Conservation (phyloP, 2,113 vertebrate genomes). For the Ranitomeya variabilis region DNA sequence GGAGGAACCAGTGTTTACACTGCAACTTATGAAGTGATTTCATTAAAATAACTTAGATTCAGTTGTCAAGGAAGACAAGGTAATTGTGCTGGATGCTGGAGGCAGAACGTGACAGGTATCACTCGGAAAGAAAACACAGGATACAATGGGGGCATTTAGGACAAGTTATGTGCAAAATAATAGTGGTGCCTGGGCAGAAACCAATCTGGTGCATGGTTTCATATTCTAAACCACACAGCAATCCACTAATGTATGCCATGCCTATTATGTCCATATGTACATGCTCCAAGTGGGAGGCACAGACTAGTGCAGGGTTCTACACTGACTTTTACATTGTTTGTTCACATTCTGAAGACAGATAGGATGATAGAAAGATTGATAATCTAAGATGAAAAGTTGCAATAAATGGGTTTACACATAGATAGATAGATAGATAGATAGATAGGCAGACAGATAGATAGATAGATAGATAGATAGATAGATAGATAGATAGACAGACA, state of each 20-base stretch:
- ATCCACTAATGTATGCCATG: neutral
- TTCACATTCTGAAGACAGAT: too few relatives aligned
- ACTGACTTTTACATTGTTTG: too few relatives aligned
- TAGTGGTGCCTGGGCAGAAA: neutral
- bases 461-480: too few relatives aligned
- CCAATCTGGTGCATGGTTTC: neutral
- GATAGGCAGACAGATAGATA: too few relatives aligned
- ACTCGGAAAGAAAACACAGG: neutral
- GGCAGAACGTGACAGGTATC: constrained; percentile 6
- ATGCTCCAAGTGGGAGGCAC: neutral
- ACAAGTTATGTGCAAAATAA: neutral
- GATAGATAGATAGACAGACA: too few relatives aligned
- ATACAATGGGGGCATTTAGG: constrained; percentile 20
- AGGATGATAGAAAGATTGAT: too few relatives aligned
- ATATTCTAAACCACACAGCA: neutral
- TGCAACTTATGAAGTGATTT: constrained; percentile 4
- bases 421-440: too few relatives aligned
- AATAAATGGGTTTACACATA: too few relatives aligned
- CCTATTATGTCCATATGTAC: neutral
- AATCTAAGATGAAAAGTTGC: too few relatives aligned
- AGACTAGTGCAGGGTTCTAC: neutral
- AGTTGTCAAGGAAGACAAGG: constrained; percentile 66
- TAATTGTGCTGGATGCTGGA: neutral
- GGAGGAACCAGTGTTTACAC: constrained; percentile 40
- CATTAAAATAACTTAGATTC: constrained; percentile 67